phyloP scores from a whole-genome alignment of 37 sponge, comb jelly and placozoan species.

The Beroe ovata region DNA sequence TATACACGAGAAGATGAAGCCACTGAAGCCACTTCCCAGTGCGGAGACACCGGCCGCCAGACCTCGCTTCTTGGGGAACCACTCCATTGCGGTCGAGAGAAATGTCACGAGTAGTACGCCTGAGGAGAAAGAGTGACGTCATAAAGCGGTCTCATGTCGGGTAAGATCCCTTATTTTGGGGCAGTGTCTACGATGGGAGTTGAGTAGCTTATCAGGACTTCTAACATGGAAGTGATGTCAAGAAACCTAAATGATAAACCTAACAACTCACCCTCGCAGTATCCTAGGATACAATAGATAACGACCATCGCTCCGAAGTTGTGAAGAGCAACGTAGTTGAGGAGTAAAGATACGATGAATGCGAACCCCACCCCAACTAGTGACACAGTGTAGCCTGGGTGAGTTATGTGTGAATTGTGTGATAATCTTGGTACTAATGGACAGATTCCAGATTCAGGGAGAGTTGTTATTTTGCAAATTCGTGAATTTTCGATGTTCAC shows the following conservation, averaged over 20 bases:
- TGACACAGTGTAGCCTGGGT: slow-evolving; percentile 30
- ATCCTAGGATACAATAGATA: slow-evolving; percentile 46
- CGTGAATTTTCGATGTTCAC: background rate
- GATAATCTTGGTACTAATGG: background rate
- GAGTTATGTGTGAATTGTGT: background rate
- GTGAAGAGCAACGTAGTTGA: slow-evolving; percentile 22
- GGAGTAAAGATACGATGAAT: slow-evolving; percentile 18
- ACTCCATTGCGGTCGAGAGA: slow-evolving; percentile 65
- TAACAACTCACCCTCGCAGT: slow-evolving; percentile 65
- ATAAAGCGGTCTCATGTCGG: too few relatives aligned
- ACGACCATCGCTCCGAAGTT: slow-evolving; percentile 56
- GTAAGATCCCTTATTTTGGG: too few relatives aligned
- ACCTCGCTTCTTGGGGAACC: slow-evolving; percentile 61
- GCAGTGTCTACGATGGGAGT: too few relatives aligned
- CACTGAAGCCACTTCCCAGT: slow-evolving; percentile 58
- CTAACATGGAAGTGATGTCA: too few relatives aligned
- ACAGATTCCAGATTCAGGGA: background rate
- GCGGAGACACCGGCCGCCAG: slow-evolving; percentile 58
- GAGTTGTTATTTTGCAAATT: background rate
- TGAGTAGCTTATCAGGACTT: too few relatives aligned
- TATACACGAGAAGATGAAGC: background rate
- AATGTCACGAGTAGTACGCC: slow-evolving; percentile 58
- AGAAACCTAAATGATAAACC: too few relatives aligned
- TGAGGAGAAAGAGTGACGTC: too few relatives aligned
- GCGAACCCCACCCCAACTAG: background rate